Evolutionary conservation across 2,797 vertebrate genomes (phyloP).

Genomic region (Pipistrellus pygmaeus): DNA sequence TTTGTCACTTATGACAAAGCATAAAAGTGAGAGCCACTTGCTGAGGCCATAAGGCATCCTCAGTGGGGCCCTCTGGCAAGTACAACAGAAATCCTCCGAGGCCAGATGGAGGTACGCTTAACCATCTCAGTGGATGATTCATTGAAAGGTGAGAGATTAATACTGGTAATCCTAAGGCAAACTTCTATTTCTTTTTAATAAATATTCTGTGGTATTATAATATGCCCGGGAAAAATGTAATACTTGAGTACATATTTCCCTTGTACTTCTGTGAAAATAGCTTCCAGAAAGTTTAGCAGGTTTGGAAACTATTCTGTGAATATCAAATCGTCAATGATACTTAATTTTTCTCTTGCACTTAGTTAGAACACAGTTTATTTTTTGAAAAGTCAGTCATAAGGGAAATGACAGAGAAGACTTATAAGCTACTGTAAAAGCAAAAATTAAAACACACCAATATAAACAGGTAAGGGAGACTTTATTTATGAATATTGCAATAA

Average conservation of each 20-base stretch:
- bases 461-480: background rate
- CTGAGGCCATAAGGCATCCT: background rate
- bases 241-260: background rate
- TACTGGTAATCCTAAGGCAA: background rate
- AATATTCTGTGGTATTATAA: slow-evolving; percentile 25
- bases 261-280: slow-evolving; percentile 8
- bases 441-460: background rate
- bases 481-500: background rate
- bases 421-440: background rate
- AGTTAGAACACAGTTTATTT: background rate
- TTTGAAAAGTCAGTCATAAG: background rate
- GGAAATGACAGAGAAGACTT: slow-evolving; percentile 4
- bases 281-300: slow-evolving; percentile 26
- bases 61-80: background rate
- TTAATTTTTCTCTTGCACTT: background rate
- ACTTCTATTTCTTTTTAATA: background rate
- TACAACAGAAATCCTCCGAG: background rate
- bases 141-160: background rate
- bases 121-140: background rate
- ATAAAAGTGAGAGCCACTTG: background rate
- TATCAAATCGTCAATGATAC: background rate
- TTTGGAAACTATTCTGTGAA: slow-evolving; percentile 46
- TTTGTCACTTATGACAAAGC: background rate
- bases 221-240: background rate
- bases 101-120: background rate